Percentiles rank a stretch among this genome's conserved stretches.
Evolutionary conservation across 2,113 vertebrate genomes (phyloP).

Genomic region (Cinclus cinclus): DNA sequence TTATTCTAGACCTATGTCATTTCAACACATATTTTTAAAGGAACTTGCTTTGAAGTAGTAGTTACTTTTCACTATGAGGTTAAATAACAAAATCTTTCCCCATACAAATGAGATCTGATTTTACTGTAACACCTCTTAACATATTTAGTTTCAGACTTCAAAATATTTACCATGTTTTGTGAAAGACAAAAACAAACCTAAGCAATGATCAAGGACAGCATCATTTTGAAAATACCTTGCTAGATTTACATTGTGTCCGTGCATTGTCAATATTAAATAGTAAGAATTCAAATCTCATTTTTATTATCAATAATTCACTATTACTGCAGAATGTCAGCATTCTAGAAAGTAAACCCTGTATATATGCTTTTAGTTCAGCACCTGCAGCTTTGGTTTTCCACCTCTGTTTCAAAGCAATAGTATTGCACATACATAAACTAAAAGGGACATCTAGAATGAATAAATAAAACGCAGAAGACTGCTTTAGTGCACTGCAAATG

Average conservation of each 20-base stretch:
- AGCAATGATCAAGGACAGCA: background rate
- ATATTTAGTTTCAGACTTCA: conserved; percentile 27
- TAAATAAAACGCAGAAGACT: background rate
- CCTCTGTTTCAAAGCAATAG: background rate
- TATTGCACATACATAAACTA: background rate
- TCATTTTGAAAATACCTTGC: background rate
- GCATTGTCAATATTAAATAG: background rate
- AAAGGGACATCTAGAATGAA: conserved; percentile 6
- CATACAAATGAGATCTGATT: conserved; percentile 27
- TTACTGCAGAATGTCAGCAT: background rate
- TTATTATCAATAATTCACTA: background rate
- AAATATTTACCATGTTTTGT: background rate
- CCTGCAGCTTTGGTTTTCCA: background rate
- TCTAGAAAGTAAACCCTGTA: background rate
- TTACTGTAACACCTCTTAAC: conserved; percentile 48
- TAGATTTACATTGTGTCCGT: background rate
- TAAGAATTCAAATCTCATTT: background rate
- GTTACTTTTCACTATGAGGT: no score
- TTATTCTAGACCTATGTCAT: background rate
- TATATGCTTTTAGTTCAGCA: background rate
- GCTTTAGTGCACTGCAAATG: background rate
- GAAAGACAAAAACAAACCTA: background rate
- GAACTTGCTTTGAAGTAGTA: background rate
- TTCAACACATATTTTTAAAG: background rate
- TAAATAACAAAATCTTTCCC: conserved; percentile 1